These are phyloP conservation scores for Cyanoderma ruficeps DNA, from an alignment of 2,113 vertebrate genomes.

Conservation along the genomic window DNA sequence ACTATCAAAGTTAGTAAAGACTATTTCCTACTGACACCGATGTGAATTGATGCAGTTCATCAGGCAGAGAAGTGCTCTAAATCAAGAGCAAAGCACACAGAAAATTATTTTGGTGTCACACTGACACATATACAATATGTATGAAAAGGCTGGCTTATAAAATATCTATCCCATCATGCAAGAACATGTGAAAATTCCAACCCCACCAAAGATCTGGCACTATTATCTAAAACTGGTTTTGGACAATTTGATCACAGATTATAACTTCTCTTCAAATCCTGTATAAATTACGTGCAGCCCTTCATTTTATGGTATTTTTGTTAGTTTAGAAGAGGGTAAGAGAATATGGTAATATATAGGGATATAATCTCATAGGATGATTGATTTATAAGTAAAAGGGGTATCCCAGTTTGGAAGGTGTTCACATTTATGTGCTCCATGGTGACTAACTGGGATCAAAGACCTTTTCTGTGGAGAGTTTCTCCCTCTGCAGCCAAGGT, in stretches of 20 bases:
- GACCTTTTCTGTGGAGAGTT: neutral
- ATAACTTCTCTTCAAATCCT: neutral
- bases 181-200: neutral
- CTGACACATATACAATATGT: neutral
- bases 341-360: neutral
- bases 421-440: neutral
- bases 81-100: neutral
- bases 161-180: neutral
- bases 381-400: neutral
- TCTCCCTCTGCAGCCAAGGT: neutral
- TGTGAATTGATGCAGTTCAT: neutral
- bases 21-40: neutral
- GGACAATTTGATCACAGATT: neutral
- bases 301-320: neutral
- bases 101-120: neutral
- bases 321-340: neutral
- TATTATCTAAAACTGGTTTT: neutral
- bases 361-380: neutral
- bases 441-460: neutral
- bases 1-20: neutral
- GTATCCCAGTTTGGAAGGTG: neutral
- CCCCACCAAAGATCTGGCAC: neutral
- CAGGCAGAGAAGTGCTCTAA: neutral
- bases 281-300: neutral
- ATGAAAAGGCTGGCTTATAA: neutral